phyloP scores from a whole-genome alignment of 2,113 vertebrate species.

The Cheirogaleus medius region DNA sequence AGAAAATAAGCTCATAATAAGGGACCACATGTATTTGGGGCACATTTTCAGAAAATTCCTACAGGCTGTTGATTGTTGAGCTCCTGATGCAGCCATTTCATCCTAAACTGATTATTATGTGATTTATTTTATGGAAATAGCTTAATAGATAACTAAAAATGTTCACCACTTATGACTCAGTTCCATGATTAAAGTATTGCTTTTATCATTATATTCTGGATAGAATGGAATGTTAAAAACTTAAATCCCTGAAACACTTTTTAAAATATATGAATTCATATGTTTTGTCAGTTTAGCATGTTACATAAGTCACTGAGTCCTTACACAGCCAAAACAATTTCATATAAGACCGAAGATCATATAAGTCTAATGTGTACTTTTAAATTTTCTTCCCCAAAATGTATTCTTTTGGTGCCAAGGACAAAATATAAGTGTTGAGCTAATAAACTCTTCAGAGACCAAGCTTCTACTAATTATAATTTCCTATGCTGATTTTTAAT shows the following conservation, averaged over 20 bases:
- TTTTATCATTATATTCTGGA: constrained; percentile 4
- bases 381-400: constrained; percentile 65
- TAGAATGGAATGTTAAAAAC: not conserved
- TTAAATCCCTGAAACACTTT: not conserved
- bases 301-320: not conserved
- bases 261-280: not conserved
- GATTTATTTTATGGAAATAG: not conserved
- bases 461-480: constrained; percentile 84
- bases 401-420: constrained; percentile 74
- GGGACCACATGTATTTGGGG: not conserved
- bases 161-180: not conserved
- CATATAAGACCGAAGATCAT: not conserved
- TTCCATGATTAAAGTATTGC: not conserved
- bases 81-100: not conserved
- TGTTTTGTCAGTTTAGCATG: not conserved
- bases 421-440: constrained; percentile 82
- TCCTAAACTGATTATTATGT: not conserved
- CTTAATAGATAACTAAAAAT: not conserved
- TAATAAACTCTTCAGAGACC: constrained; percentile 84
- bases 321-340: not conserved
- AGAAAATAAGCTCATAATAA: not conserved
- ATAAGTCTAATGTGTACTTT: constrained; percentile 54
- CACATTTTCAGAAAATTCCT: not conserved
- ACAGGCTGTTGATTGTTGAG: not conserved
- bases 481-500: constrained; percentile 83